phyloP scores from a whole-genome alignment of 2,113 vertebrate species.

The Calyptommatus sinebrachiatus region DNA sequence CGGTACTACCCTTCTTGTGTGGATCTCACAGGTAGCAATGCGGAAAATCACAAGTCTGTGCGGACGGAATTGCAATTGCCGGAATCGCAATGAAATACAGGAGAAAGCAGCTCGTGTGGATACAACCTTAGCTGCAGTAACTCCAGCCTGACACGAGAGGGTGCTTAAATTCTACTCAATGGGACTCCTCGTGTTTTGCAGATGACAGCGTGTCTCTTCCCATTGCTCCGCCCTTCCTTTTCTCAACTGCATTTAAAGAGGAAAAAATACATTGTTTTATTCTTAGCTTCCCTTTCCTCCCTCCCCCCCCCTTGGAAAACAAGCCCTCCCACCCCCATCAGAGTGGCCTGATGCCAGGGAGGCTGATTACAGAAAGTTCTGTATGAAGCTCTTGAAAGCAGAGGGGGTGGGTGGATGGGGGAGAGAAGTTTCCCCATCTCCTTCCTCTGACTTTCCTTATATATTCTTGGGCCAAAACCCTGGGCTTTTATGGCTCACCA shows the following conservation, averaged over 20 bases:
- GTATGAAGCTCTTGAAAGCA: not conserved
- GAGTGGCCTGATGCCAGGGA: not conserved
- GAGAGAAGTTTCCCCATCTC: not conserved
- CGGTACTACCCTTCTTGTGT: no score
- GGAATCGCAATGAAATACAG: no score
- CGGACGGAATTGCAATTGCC: no score
- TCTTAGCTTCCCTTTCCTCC: not conserved
- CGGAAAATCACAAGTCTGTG: no score
- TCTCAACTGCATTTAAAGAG: not conserved
- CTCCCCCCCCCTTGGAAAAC: not conserved
- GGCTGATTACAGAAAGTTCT: not conserved
- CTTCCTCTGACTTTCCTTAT: not conserved
- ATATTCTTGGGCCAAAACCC: constrained; percentile 11
- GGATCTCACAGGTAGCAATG: no score
- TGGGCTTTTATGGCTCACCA: constrained; percentile 23
- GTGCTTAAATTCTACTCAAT: constrained; percentile 40
- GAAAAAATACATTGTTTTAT: not conserved
- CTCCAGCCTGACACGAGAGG: constrained; percentile 51
- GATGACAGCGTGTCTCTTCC: not conserved
- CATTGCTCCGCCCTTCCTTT: constrained; percentile 21
- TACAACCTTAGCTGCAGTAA: constrained; percentile 25
- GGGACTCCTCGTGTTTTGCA: not conserved
- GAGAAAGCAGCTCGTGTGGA: no score
- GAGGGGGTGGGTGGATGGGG: no score
- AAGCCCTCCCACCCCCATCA: not conserved